Evolutionary conservation across 1,140 invertebrate genomes (phyloP).

Genomic region (Myzus persicae): DNA sequence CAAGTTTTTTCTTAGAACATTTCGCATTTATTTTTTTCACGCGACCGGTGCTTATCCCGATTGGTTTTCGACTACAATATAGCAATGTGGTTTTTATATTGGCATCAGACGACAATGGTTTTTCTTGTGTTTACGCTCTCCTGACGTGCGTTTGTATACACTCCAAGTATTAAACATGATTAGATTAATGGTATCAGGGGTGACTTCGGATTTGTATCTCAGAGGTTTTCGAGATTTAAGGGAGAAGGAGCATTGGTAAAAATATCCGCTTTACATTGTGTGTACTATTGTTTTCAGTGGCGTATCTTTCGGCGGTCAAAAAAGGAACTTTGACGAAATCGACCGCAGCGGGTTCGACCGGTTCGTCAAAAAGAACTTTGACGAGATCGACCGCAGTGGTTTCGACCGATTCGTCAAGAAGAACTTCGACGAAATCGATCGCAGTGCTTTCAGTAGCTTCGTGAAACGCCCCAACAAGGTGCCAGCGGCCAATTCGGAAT

Average conservation of each 20-base stretch:
- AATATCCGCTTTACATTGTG: not conserved
- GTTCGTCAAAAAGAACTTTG: conserved; percentile 68
- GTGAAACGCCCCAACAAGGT: conserved; percentile 64
- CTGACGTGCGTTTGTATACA: not conserved
- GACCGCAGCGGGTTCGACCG: conserved; percentile 66
- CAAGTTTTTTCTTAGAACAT: not conserved
- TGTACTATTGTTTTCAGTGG: conserved; percentile 14
- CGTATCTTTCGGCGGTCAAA: conserved; percentile 49
- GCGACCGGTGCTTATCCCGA: not conserved
- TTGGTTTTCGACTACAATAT: not conserved
- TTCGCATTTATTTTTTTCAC: not conserved
- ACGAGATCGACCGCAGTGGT: conserved; percentile 70
- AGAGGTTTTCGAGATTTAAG: no score
- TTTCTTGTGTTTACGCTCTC: not conserved
- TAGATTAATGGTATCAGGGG: not conserved
- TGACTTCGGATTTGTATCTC: no score
- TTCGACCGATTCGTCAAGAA: conserved; percentile 66
- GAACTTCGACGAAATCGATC: conserved; percentile 72
- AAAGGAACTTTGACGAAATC: conserved; percentile 70
- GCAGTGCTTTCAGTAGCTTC: conserved; percentile 70
- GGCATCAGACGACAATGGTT: not conserved
- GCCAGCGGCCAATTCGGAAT: conserved; percentile 35
- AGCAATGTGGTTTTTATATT: not conserved
- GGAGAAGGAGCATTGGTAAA: no score
- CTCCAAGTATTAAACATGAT: not conserved